Base-by-base conservation (phyloP, 2,113 vertebrate genomes). In the Daubentonia madagascariensis region DNA sequence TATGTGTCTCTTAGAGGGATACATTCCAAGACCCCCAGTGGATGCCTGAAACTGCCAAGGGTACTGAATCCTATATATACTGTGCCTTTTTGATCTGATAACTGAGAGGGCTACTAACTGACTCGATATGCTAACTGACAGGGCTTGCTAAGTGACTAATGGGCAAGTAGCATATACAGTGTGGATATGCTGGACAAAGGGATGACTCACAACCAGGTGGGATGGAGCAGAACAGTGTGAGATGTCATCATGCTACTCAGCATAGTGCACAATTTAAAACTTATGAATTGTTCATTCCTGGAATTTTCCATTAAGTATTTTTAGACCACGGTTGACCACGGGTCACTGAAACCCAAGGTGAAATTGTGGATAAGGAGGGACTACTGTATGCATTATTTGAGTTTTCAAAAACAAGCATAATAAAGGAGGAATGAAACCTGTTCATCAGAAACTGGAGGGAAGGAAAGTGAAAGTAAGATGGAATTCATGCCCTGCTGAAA, bases 401-500 rank as follows among this genome's bases (percentile, higher is more conserved):
- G 43, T 73, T 83, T 95, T 96, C 48, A 79, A 90, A 96, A 98
- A 23, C 80, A 95, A 91, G 86, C n/a, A 91, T 52, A 91, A 59
- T 59, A 81, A 91, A 88, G 37, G 35, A 61, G 35, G 48, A 86
- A 83, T 86, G 72, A 68, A 93, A 91, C 9, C 35, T 65, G 54
- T 85, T 96, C 72, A 89, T 73, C 28, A 40, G 72, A 90, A 96
- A 63, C 9, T 5, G 2, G n/a, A 86, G 68, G 63, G n/a, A 96
- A 91, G 57, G 11, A 67, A 70, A 89, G 50, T 16, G 5, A 89
- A 35, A 76, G 10, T 50, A 70, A 50, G 85, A 83, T 32, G 57
- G 40, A 87, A 93, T 95, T 93, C 78, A 63, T 12, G 22, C 50
- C 68, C 67, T 86, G 67, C 61, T 86, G 76, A 89, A 89, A 93